Evolutionary conservation across 2,797 vertebrate genomes (phyloP).

Genomic region (Sebastes taczanowskii): DNA sequence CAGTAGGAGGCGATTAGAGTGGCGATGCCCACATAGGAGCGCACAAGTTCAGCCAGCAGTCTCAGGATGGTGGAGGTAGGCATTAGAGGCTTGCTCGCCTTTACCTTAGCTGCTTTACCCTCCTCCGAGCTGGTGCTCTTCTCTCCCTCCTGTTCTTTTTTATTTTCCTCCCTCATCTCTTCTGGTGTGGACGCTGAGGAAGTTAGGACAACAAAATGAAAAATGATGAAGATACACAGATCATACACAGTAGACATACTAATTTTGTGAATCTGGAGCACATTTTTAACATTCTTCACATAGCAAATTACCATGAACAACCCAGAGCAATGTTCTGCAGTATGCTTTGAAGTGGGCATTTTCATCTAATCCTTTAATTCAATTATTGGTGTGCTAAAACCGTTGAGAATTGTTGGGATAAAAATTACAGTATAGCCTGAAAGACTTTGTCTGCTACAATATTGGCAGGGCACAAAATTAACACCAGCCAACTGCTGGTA

Average conservation of each 20-base stretch:
- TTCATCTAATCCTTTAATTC: not conserved
- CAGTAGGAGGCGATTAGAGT: slow-evolving; percentile 95
- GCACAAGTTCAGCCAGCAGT: slow-evolving; percentile 93
- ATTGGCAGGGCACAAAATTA: not conserved
- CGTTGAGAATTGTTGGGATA: not conserved
- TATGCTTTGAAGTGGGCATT: not conserved
- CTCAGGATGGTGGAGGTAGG: slow-evolving; percentile 98
- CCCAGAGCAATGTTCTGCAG: not conserved
- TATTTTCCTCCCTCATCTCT: slow-evolving; percentile 91
- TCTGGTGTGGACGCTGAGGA: slow-evolving; percentile 89
- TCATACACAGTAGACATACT: not conserved
- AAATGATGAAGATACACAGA: not conserved
- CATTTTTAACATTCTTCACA: not conserved
- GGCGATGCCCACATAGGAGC: slow-evolving; percentile 96
- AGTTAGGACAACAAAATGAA: not conserved
- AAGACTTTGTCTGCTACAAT: not conserved
- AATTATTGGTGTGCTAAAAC: not conserved
- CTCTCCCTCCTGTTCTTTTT: slow-evolving; percentile 92
- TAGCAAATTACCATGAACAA: not conserved
- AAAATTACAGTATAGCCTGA: not conserved
- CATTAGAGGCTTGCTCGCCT: slow-evolving; percentile 94
- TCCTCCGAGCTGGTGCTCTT: slow-evolving; percentile 86
- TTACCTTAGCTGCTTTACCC: slow-evolving; percentile 88
- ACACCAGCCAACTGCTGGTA: not conserved
- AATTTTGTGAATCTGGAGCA: not conserved